Evolutionary conservation across 2,113 vertebrate genomes (phyloP), one percentile per base, ranked within the genome.

Genomic region (Rissa tridactyla): DNA sequence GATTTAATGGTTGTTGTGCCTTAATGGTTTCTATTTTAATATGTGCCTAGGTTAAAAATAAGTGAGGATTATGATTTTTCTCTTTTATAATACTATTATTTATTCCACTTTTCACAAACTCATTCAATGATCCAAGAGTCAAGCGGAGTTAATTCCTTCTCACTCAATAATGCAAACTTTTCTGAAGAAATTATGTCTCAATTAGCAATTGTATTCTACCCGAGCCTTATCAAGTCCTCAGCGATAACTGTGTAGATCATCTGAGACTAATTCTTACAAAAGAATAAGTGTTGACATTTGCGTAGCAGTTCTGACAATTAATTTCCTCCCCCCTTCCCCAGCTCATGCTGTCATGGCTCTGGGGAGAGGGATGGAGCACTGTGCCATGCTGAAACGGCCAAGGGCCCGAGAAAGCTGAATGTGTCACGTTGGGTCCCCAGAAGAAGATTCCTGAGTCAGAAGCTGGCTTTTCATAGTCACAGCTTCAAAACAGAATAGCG

Each of bases 181-280:
- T 82, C 62, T 76, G 52, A 85, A 92, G 70, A 89, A 94, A 70
- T 90, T 61, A 61, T 90, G 47, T 88, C 57, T 93, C 86, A 82
- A 77, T 94, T 93, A 91, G 64, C 55, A 88, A 16, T n/a, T 78
- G 12, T 83, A 21, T 58, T 1, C 0, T 66, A 52, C 32, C 32
- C 0, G 0, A 90, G 52, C 34, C 72, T 92, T 88, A 71, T 36
- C 2, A 11, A 46, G 42, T 64, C 44, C 44, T 82, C 54, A 23
- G 49, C 2, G 4, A 26, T 82, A 65, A 70, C 65, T 46, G 15
- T 32, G 9, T 47, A 69, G 83, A 68, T 88, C 73, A 72, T 72
- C 42, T 94, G 92, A 94, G 83, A 85, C 49, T 64, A 69, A 44
- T 87, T 92, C 66, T 86, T 65, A 44, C 15, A 20, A 36, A 75